phyloP scores from a whole-genome alignment of 2,888 invertebrate species.

The Notodonta dromedarius region DNA sequence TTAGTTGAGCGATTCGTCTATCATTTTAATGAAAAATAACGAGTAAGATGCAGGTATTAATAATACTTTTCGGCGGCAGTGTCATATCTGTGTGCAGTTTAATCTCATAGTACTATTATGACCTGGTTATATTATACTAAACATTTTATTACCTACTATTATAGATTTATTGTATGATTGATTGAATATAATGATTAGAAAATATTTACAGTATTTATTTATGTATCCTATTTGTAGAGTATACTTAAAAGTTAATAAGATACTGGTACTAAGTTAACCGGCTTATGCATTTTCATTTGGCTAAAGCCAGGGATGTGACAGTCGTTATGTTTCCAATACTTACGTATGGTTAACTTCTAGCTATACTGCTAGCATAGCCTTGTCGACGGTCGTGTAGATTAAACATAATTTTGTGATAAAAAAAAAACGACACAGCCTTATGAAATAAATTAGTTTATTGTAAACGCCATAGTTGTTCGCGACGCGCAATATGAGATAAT shows the following conservation, averaged over 20 bases:
- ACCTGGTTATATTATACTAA: constrained; percentile 29
- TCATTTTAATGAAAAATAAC: no score
- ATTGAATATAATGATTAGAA: constrained; percentile 38
- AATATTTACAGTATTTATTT: constrained; percentile 11
- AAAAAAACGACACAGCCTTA: constrained; percentile 63
- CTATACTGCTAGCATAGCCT: no score
- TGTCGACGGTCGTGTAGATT: no score
- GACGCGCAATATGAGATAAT: constrained; percentile 61
- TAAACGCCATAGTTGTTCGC: constrained; percentile 67
- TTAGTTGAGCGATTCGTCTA: no score
- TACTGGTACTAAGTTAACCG: no score
- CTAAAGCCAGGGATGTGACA: no score
- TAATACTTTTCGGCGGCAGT: neutral
- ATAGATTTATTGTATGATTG: constrained; percentile 37
- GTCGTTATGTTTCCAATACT: no score
- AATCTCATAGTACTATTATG: constrained; percentile 24
- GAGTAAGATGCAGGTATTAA: neutral
- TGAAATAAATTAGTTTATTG: constrained; percentile 84
- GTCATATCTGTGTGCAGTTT: constrained; percentile 18
- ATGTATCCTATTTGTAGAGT: no score
- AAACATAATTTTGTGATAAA: constrained; percentile 17
- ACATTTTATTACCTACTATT: constrained; percentile 24
- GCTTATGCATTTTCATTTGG: no score
- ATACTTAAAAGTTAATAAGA: no score
- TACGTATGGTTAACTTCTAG: no score